A percentile compares a stretch with the other conserved stretches of the same genome.
phyloP scores from a whole-genome alignment of 2,888 invertebrate species.

The Monoplex corrugatus region DNA sequence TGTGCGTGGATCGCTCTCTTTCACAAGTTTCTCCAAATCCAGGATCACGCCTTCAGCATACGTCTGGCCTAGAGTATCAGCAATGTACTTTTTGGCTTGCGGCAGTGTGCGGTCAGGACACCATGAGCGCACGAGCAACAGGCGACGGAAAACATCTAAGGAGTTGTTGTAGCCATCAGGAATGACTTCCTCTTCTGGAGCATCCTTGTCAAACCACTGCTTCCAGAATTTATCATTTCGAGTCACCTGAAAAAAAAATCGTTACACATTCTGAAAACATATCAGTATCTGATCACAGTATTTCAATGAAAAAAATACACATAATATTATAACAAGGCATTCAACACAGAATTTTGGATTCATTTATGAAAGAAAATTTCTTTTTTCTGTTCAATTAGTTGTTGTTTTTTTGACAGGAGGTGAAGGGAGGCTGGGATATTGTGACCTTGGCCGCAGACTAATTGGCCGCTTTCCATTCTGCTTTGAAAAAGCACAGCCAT shows the following conservation, averaged over 20 bases:
- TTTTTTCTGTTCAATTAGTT: too few species aligned
- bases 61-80: conserved; percentile 78
- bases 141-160: conserved; percentile 80
- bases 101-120: conserved; percentile 81
- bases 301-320: too few species aligned
- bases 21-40: conserved; percentile 80
- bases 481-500: too few species aligned
- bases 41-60: conserved; percentile 81
- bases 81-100: conserved; percentile 79
- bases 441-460: too few species aligned
- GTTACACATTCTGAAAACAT: not conserved
- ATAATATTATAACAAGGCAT: too few species aligned
- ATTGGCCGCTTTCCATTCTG: too few species aligned
- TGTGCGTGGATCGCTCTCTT: conserved; percentile 76
- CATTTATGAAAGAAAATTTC: too few species aligned
- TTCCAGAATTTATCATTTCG: conserved; percentile 81
- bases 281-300: too few species aligned
- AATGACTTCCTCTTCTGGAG: conserved; percentile 81
- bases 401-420: too few species aligned
- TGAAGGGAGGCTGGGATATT: too few species aligned
- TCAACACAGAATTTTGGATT: too few species aligned
- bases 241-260: conserved; percentile 65
- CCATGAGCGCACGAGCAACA: conserved; percentile 81
- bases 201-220: conserved; percentile 82
- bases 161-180: conserved; percentile 81